Base-by-base conservation (phyloP, 2,888 invertebrate genomes). In the Acanthosoma haemorrhoidale region DNA sequence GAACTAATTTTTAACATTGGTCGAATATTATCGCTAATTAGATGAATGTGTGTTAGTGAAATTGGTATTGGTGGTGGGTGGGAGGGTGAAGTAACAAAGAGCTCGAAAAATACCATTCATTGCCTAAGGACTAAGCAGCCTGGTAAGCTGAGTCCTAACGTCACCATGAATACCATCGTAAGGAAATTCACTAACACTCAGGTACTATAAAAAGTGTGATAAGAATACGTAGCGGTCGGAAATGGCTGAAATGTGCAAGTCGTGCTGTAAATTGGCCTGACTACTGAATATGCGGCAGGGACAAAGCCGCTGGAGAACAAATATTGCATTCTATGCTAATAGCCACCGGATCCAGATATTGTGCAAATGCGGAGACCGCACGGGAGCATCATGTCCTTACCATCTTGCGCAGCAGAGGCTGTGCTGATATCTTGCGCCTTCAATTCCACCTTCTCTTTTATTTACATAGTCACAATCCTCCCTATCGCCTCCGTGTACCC, bases 241-340 rank as follows among this genome's bases (percentile, higher is more conserved):
- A 51, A 25, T 51, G 21, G 29, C 51, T 51, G 29, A 51, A 51
- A 25, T 6, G 51, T 21, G 1, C 21, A 32, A 18, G 36, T 60
- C 60, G 60, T 60, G 60, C 60, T 34, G 60, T 60, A 60, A 60
- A 60, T 60, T 60, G 60, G 36, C 34, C 11, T 15, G 32, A 3
- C 60, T 60, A 29, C 60, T 60, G 60, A 60, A 60, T 60, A 60
- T 60, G 60, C 60, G 60, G 36, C 60, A 16, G 25, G 64, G 64
- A 39, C 29, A 29, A 29, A 36, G 38, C 39, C 32, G 41, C 41
- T 25, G 16, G 11, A 61, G 61, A 64, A 64, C 64, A 64, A 64
- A 64, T 64, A 64, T 64, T 31, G 64, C 64, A 64, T 64, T 64
- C n/a, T 41, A 64, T 64, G 64, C 64, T 43, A 43, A 64, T 64